Conservation (phyloP, 2,113 vertebrate genomes). For the Cacatua alba region DNA sequence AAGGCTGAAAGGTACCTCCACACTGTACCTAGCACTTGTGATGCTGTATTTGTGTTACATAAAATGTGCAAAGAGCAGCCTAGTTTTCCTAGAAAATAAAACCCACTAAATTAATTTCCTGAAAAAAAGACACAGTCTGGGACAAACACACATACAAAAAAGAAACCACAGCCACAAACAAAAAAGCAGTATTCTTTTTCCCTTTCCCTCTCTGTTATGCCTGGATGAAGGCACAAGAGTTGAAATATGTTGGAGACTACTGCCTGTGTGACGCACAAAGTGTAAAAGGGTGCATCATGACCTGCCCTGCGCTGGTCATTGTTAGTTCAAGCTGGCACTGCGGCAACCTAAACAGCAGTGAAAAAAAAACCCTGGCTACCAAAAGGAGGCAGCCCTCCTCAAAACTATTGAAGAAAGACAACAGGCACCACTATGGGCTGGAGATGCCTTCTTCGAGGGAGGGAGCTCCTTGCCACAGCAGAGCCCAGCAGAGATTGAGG, state of each 20-base stretch:
- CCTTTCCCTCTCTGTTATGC: not conserved
- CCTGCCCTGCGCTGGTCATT: accelerated
- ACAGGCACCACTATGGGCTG: accelerated
- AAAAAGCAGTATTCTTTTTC: not conserved
- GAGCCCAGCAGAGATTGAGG: accelerated
- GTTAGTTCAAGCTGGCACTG: accelerated
- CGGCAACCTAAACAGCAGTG: not conserved
- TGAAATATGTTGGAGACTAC: not conserved
- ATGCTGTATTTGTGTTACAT: not conserved
- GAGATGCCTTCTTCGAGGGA: accelerated
- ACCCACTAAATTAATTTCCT: not conserved
- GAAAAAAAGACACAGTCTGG: not conserved
- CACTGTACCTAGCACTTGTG: not conserved
- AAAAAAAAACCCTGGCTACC: accelerated
- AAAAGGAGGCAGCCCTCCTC: not conserved
- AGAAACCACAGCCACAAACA: accelerated
- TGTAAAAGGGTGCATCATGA: accelerated
- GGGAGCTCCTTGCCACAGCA: not conserved
- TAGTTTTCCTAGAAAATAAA: not conserved
- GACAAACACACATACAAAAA: not conserved
- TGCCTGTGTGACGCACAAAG: not conserved
- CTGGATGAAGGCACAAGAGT: not conserved
- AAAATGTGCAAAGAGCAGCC: not conserved
- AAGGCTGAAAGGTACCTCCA: not conserved
- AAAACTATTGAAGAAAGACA: no score